These are phyloP conservation scores for Scolopax bukidnonensis DNA, from an alignment of 2,797 vertebrate genomes.

Conservation along the genomic window DNA sequence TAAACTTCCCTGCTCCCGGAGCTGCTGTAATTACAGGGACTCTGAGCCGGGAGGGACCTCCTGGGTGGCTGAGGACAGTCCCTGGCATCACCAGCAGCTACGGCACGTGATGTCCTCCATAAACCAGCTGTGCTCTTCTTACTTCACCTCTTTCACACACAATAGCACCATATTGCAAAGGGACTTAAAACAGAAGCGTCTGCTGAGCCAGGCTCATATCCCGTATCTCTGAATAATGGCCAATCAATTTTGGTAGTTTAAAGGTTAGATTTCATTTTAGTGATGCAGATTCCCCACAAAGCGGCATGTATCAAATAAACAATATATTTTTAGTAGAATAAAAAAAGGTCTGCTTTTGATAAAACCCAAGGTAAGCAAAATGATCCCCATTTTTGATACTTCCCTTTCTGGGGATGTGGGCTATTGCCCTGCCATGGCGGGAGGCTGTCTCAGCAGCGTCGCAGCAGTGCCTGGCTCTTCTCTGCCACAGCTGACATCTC, in stretches of 20 bases:
- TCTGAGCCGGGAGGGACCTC: not conserved
- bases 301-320: not conserved
- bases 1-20: not conserved
- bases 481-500: not conserved
- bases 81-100: not conserved
- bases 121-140: not conserved
- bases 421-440: not conserved
- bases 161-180: not conserved
- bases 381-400: not conserved
- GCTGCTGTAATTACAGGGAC: not conserved
- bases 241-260: not conserved
- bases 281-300: not conserved
- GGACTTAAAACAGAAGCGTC: not conserved
- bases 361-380: not conserved
- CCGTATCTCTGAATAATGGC: not conserved
- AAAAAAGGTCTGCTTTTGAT: not conserved
- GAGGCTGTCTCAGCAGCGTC: not conserved
- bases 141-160: not conserved
- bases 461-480: not conserved
- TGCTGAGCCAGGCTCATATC: not conserved
- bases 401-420: not conserved
- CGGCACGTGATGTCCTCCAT: not conserved
- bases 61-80: not conserved
- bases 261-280: not conserved
- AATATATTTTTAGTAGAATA: not conserved